phyloP scores from a whole-genome alignment of 2,113 vertebrate genomes.

The Bambusicola thoracicus region DNA sequence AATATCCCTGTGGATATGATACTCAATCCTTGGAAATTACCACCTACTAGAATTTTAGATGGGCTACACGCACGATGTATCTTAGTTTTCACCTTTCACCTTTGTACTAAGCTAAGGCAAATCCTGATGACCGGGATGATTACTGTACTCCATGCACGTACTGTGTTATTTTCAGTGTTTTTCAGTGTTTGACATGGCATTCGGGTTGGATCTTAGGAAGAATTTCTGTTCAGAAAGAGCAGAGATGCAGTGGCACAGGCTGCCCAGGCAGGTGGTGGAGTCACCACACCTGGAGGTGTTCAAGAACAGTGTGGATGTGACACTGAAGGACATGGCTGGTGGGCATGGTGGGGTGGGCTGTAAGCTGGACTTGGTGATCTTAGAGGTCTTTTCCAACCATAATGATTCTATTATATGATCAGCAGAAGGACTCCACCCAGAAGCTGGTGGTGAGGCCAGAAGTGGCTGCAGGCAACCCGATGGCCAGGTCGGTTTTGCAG shows the following conservation, averaged over 20 bases:
- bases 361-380: no score
- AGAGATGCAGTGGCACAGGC: no score
- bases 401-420: no score
- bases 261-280: no score
- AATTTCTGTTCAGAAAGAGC: no score
- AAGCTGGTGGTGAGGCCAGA: background rate
- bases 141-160: background rate
- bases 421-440: background rate
- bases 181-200: background rate
- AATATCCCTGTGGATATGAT: background rate
- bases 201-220: background rate
- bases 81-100: background rate
- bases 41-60: background rate
- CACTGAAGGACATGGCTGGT: no score
- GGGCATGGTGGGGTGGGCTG: no score
- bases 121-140: background rate
- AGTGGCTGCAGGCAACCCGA: background rate
- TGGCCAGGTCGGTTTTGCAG: background rate
- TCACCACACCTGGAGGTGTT: no score
- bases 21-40: background rate
- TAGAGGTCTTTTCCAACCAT: no score
- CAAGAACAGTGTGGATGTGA: no score
- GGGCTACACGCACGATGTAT: background rate
- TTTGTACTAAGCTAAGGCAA: background rate
- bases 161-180: background rate